A percentile compares a stretch with the other conserved stretches of the same genome.
phyloP scores from a whole-genome alignment of 2,113 vertebrate species.

The Poeciliopsis turrubarensis region DNA sequence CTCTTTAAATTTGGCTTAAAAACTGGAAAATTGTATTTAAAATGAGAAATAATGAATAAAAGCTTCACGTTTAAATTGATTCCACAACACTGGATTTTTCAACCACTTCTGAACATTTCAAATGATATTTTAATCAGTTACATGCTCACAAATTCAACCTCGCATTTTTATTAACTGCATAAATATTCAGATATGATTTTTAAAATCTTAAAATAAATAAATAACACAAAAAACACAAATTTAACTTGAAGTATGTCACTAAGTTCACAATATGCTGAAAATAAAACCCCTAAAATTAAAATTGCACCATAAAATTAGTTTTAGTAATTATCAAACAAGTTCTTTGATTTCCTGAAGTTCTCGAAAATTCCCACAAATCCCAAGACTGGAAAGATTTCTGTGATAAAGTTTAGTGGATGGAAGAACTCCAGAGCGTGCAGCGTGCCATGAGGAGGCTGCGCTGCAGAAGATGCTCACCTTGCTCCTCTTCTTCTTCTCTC shows the following conservation, averaged over 20 bases:
- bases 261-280: no score
- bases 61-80: not conserved
- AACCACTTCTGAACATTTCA: not conserved
- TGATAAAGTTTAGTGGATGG: not conserved
- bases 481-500: conserved; percentile 92
- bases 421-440: not conserved
- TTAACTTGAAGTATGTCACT: not conserved
- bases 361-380: no score
- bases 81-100: not conserved
- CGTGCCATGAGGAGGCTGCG: no score
- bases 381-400: no score
- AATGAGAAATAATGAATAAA: not conserved
- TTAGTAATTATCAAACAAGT: no score
- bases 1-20: not conserved
- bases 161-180: not conserved
- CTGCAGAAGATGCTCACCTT: conserved; percentile 85
- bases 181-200: not conserved
- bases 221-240: not conserved
- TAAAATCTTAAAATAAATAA: not conserved
- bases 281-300: no score
- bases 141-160: not conserved
- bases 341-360: no score
- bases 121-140: not conserved
- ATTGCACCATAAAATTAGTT: no score
- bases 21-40: not conserved